These are phyloP conservation scores for Pogonophryne albipinna DNA, from an alignment of 2,797 vertebrate genomes.

Conservation along the genomic window DNA sequence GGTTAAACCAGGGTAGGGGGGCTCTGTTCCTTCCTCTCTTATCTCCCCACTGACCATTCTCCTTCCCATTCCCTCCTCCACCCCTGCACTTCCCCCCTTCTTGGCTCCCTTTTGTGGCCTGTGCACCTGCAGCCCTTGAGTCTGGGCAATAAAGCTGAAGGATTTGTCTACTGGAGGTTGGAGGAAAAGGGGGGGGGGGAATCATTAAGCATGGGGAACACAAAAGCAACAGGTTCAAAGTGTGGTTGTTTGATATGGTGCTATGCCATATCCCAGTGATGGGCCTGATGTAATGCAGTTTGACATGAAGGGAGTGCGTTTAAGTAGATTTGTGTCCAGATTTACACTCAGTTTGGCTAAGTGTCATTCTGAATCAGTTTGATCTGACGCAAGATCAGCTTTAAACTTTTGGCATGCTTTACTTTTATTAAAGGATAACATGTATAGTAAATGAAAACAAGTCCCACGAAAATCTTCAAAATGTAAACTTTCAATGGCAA, in stretches of 20 bases:
- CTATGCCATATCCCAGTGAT: constrained; percentile 62
- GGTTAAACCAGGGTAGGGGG: constrained; percentile 71
- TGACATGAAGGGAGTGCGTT: constrained; percentile 78
- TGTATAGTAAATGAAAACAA: constrained; percentile 33
- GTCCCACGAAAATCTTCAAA: neutral
- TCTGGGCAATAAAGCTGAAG: constrained; percentile 84
- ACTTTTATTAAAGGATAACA: constrained; percentile 18
- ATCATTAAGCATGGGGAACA: constrained; percentile 70
- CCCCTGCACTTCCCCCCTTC: neutral
- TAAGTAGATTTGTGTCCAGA: constrained; percentile 82
- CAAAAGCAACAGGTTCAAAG: constrained; percentile 81
- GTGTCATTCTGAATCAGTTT: constrained; percentile 74
- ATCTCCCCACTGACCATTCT: constrained; percentile 79
- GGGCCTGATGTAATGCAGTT: constrained; percentile 74
- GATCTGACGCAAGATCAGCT: constrained; percentile 67
- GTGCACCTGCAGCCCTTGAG: constrained; percentile 85
- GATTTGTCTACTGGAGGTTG: constrained; percentile 80
- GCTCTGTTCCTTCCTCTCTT: constrained; percentile 75
- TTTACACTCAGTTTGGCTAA: constrained; percentile 76
- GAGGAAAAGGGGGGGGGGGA: constrained; percentile 69
- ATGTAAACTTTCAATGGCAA: neutral
- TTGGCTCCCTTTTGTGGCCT: constrained; percentile 74
- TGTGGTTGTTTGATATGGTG: constrained; percentile 63
- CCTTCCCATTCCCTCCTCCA: constrained; percentile 67
- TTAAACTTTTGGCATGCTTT: constrained; percentile 30